Evolutionary conservation across 1,140 invertebrate species (phyloP), one percentile per base, ranked within the genome.

Genomic region (Steinernema khuongi): DNA sequence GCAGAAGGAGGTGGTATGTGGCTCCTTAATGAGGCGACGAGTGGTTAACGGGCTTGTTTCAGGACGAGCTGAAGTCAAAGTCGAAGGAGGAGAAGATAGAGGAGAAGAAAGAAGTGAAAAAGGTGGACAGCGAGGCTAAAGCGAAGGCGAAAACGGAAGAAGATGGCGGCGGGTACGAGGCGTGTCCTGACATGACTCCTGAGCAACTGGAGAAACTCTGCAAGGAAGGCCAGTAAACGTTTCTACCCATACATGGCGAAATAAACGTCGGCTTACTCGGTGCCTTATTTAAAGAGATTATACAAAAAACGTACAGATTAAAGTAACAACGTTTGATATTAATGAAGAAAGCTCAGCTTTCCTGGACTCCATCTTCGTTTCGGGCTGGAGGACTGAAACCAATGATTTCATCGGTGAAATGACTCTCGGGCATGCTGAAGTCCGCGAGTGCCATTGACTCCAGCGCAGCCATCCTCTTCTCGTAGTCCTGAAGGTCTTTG

Each of bases 101-200:
- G n/a, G 36, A 7, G 50, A 22, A 60, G 26, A 22, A 60, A 14
- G 50, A 60, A 7, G 19, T 4, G 50, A 60, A 60, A 22, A 60
- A 60, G 19, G 14, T 22, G 11, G 50, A 60, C 7, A 60, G 26
- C 14, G 50, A 60, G 22, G 2, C 14, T 7, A n/a, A 41, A n/a
- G 36, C n/a, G 7, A 60, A 60, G 22, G 14, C 50, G 11, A 60
- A 60, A 22, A 60, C 14, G 50, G 36, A 41, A 7, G 36, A 60
- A 60, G 50, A 60, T 7, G 50, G 19, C 50, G 50, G 26, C 19
- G 50, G 50, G 26, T 60, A 60, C 22, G 50, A 60, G 22, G 50
- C 50, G 11, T 60, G 50, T 22, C 50, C 50, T 22, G 50, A 60
- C 50, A 60, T 60, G 50, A 60, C 50, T 26, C 50, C 50, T 22